Conservation (phyloP, 2,113 vertebrate species). For the Tautogolabrus adspersus region DNA sequence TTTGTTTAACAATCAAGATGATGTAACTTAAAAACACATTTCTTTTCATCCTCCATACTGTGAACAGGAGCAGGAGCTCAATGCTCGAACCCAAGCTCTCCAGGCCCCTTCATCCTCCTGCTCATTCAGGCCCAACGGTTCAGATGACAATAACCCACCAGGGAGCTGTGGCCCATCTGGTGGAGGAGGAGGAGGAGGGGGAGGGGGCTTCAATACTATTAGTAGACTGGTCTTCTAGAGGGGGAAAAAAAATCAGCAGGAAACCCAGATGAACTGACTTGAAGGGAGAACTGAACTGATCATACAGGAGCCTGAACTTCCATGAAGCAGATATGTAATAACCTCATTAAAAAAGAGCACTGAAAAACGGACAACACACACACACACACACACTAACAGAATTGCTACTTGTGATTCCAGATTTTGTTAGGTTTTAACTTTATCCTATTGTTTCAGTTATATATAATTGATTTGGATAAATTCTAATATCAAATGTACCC, state of each 20-base stretch:
- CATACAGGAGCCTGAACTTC: conserved; percentile 10
- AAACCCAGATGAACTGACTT: conserved; percentile 41
- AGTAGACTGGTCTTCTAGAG: conserved; percentile 95
- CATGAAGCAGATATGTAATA: conserved; percentile 33
- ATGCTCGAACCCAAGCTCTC: conserved; percentile 92
- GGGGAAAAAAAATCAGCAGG: conserved; percentile 21
- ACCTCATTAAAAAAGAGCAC: conserved; percentile 43
- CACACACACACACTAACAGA: conserved; percentile 1
- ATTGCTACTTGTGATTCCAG: conserved; percentile 9
- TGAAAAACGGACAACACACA: conserved; percentile 38
- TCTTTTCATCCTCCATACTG: neutral
- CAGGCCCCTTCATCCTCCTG: conserved; percentile 94
- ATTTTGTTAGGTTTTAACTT: conserved; percentile 34
- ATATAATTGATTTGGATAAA: conserved; percentile 33
- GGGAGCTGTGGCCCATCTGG: conserved; percentile 97
- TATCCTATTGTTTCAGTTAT: conserved; percentile 19
- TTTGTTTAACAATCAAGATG: neutral
- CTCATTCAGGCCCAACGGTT: conserved; percentile 95
- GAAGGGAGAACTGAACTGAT: conserved; percentile 19
- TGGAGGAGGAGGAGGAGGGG: conserved; percentile 88
- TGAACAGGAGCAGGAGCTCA: conserved; percentile 95
- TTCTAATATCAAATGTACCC: neutral
- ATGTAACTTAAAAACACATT: neutral
- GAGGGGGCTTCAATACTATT: conserved; percentile 92
- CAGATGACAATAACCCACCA: conserved; percentile 97